Percentiles rank a stretch among this genome's conserved stretches.
Evolutionary conservation across 2,113 vertebrate genomes (phyloP).

Genomic region (Macquaria australasica): DNA sequence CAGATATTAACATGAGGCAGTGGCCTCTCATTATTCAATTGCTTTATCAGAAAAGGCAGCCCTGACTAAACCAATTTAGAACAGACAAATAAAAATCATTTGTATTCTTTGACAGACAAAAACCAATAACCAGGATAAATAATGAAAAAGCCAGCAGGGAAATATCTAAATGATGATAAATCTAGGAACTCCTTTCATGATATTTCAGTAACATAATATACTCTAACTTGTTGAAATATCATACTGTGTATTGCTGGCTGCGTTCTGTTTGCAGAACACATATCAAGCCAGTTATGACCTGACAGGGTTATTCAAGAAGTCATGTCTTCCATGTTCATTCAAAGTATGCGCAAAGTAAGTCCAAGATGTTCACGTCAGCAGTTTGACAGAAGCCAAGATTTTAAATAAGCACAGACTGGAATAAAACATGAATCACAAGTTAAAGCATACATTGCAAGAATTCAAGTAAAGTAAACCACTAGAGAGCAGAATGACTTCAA

Average conservation of each 20-base stretch:
- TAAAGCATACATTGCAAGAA: background rate
- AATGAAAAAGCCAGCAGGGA: slow-evolving; percentile 50
- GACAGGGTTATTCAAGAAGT: background rate
- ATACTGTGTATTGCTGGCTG: slow-evolving; percentile 18
- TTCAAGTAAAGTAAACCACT: background rate
- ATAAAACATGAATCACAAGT: background rate
- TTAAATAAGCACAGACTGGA: background rate
- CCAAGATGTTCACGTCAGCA: background rate
- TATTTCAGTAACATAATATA: slow-evolving; percentile 50
- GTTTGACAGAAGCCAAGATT: background rate
- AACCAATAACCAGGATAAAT: slow-evolving; percentile 60
- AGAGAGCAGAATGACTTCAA: background rate
- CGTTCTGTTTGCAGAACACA: slow-evolving; percentile 32
- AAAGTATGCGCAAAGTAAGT: background rate
- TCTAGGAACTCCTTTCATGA: slow-evolving; percentile 30
- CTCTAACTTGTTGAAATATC: slow-evolving; percentile 27
- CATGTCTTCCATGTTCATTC: background rate
- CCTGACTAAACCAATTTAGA: slow-evolving; percentile 58
- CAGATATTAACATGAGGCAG: slow-evolving; percentile 40
- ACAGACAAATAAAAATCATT: slow-evolving; percentile 52
- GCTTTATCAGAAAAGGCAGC: slow-evolving; percentile 51
- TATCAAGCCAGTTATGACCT: background rate
- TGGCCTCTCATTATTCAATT: slow-evolving; percentile 41
- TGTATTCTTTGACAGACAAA: slow-evolving; percentile 50
- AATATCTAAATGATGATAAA: slow-evolving; percentile 52